Evolutionary conservation across 2,113 vertebrate species (phyloP), one percentile per base, ranked within the genome.

Genomic region (Felis chaus): DNA sequence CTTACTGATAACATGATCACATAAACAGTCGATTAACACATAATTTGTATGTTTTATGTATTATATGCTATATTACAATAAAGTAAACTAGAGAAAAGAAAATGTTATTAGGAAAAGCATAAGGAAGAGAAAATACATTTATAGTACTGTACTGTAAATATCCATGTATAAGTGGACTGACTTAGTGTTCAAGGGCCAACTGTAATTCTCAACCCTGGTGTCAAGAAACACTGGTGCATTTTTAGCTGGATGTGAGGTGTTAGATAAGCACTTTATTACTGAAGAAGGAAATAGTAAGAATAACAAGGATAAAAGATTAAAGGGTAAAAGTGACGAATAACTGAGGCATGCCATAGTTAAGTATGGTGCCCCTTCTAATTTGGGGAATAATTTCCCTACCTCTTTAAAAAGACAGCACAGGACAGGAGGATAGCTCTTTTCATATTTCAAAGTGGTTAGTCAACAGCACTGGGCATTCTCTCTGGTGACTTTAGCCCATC

Each of bases 251-350:
- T 55, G 2, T 91, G 69, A 95, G 41, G 9, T 88, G 10, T 78
- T 92, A 76, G 73, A 86, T 48, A 92, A 55, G 36, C 89, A 74
- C 85, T 78, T 93, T 89, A 78, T 81, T 88, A 89, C 33, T 27
- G 31, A 88, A 93, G 48, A 84, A 95, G 27, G 92, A 91, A 85
- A 86, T 89, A 89, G n/a, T 89, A 73, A 90, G 74, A 93, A 36
- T 25, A 94, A 65, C 36, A 33, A 66, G 91, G 66, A 76, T 41
- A 25, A 65, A 61, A 31, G 66, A 89, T 65, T 74, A 89, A 92
- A 76, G 41, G 73, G 45, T 76, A 31, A 78, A 48, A 48, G 27
- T 78, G 27, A 45, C 13, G 21, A 71, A 65, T 19, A 92, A 66
- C 25, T 19, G 57, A 88, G 48, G 6, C 6, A 12, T 73, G 25